Evolutionary conservation across 2,797 vertebrate genomes (phyloP).

Genomic region (Chelonia mydas): DNA sequence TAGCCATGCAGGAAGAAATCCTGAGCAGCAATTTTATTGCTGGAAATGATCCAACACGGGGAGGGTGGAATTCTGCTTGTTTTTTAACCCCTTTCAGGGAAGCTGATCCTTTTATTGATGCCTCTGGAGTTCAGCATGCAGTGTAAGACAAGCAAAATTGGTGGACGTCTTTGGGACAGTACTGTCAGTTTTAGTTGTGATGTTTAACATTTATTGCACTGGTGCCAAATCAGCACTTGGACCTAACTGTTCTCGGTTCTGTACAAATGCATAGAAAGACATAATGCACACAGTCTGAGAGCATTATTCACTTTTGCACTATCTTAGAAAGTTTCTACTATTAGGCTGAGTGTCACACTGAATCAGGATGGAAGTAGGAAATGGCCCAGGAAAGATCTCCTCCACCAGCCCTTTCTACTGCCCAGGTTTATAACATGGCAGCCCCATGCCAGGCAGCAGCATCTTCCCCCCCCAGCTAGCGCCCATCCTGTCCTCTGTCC

Average conservation of each 20-base stretch:
- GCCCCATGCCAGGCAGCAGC: background rate
- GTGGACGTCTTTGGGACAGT: background rate
- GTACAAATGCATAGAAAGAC: background rate
- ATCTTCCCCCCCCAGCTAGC: too few relatives aligned
- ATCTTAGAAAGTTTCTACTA: background rate
- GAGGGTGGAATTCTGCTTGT: background rate
- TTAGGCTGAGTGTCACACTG: background rate
- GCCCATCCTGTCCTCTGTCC: too few relatives aligned
- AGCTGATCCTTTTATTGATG: background rate
- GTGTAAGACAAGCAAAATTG: background rate
- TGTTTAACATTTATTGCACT: background rate
- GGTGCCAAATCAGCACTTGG: background rate
- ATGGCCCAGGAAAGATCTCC: background rate
- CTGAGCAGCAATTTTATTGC: background rate
- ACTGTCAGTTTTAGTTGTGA: background rate
- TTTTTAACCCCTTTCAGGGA: background rate
- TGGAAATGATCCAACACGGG: background rate
- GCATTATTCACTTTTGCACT: too few relatives aligned
- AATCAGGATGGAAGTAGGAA: background rate
- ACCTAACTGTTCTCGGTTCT: background rate
- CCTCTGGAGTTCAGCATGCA: background rate
- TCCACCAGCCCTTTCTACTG: background rate
- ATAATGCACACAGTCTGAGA: background rate
- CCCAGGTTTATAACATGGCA: background rate
- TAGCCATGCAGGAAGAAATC: background rate